Evolutionary conservation across 2,113 vertebrate species (phyloP), one percentile per base, ranked within the genome.

Genomic region (Eretmochelys imbricata): DNA sequence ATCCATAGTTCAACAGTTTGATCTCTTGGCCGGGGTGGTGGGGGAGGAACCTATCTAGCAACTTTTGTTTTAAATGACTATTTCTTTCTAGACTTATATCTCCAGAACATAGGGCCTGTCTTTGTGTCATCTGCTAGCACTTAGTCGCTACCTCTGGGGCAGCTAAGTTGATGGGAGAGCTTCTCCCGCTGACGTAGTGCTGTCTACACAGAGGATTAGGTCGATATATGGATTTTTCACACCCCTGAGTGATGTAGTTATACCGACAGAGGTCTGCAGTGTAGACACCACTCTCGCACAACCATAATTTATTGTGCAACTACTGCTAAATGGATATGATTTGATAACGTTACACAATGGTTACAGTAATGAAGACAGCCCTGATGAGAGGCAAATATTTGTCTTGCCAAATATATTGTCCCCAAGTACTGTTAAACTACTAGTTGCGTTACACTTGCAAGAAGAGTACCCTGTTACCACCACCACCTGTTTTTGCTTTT

Each of bases 261-360:
- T 59, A 57, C 55, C 10, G 5, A 59, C 12, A 59, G 10, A 29
- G 57, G 27, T 29, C 10, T 29, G 10, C 13, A 29, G 57, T 11
- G 55, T 10, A 57, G 55, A 57, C 55, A 42, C 42, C 42, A 42
- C 42, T 42, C 42, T 42, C 10, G 11, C 12, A 12, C 55, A 25
- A 27, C 29, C 12, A 62, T 62, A 3, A 62, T 62, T 31, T 62
- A 90, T 85, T 83, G 92, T 94, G 93, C 95, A 93, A 91, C 84
- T 92, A 91, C 96, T 91, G 89, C 93, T 95, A 51, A 59, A 93
- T 93, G 93, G 89, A 81, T 75, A 79, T 86, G 86, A 50, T 82
- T 48, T 14, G 38, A 87, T 84, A 92, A 59, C 89, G 90, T 87
- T 95, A 59, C 80, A 81, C 89, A 81, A 42, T 49, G 46, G 55